A percentile compares a stretch with the other conserved stretches of the same genome.
Evolutionary conservation across 2,113 vertebrate genomes (phyloP).

Genomic region (Hemiscyllium ocellatum): DNA sequence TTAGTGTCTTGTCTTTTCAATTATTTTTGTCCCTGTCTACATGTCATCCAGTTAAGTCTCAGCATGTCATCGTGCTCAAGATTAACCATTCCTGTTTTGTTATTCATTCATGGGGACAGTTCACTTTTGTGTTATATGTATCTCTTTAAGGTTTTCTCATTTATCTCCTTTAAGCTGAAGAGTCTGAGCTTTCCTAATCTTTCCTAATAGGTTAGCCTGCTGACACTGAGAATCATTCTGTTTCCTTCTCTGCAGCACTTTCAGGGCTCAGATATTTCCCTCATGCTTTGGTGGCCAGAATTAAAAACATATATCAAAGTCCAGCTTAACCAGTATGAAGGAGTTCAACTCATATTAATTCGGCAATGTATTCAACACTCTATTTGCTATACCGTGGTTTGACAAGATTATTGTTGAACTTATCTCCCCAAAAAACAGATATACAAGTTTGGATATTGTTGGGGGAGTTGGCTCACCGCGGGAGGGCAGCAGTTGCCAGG

Average conservation of each 20-base stretch:
- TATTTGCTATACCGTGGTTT: neutral
- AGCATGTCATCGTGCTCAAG: neutral
- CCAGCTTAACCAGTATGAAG: neutral
- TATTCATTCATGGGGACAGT: no score
- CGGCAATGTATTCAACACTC: neutral
- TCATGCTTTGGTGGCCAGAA: neutral
- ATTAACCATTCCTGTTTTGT: neutral
- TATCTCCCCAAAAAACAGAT: no score
- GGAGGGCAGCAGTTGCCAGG: no score
- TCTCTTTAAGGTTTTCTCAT: neutral
- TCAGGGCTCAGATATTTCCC: neutral
- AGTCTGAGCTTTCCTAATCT: neutral
- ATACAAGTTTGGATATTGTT: no score
- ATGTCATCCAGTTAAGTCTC: neutral
- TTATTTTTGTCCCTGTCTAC: neutral
- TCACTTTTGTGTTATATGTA: neutral
- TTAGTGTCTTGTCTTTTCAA: neutral
- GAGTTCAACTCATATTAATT: neutral
- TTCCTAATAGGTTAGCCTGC: neutral
- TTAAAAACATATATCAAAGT: neutral
- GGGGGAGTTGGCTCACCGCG: no score
- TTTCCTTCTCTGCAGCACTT: neutral
- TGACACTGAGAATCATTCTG: neutral
- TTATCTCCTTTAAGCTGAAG: neutral
- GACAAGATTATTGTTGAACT: neutral